A percentile compares a stretch with the other conserved stretches of the same genome.
Conservation (phyloP, 1,140 invertebrate genomes). For the Neodiprion virginianus region DNA sequence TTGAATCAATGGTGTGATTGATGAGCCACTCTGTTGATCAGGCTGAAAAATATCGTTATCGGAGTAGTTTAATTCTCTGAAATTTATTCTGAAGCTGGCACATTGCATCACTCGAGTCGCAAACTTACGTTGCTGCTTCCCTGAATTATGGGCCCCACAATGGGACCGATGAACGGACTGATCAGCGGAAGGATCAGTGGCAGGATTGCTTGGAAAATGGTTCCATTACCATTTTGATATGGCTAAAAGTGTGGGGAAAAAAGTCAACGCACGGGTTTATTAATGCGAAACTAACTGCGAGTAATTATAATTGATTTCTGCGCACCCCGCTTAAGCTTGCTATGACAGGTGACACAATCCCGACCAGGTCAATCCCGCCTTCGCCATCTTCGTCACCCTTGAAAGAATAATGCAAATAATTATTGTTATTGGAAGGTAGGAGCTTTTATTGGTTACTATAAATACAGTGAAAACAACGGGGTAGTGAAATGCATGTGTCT, state of each 20-base stretch:
- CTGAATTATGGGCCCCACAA: constrained; percentile 46
- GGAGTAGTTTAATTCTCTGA: neutral
- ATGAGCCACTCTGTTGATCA: constrained; percentile 40
- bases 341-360: constrained; percentile 44
- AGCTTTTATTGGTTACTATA: too few species aligned
- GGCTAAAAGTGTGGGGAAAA: neutral
- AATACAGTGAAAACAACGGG: too few species aligned
- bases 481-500: too few species aligned
- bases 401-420: constrained; percentile 14
- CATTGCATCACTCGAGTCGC: neutral
- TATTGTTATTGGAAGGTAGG: neutral
- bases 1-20: constrained; percentile 32
- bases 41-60: constrained; percentile 36
- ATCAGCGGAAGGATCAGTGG: constrained; percentile 47
- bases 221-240: neutral
- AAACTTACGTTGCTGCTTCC: constrained; percentile 49
- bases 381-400: constrained; percentile 46
- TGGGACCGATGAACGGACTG: constrained; percentile 48
- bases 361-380: constrained; percentile 46
- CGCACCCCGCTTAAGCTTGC: neutral
- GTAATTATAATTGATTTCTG: too few species aligned
- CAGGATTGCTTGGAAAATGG: constrained; percentile 25
- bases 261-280: too few species aligned
- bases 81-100: neutral
- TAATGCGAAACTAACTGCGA: too few species aligned